Base-by-base conservation (phyloP, 2,888 invertebrate species). In the Spodoptera littoralis region DNA sequence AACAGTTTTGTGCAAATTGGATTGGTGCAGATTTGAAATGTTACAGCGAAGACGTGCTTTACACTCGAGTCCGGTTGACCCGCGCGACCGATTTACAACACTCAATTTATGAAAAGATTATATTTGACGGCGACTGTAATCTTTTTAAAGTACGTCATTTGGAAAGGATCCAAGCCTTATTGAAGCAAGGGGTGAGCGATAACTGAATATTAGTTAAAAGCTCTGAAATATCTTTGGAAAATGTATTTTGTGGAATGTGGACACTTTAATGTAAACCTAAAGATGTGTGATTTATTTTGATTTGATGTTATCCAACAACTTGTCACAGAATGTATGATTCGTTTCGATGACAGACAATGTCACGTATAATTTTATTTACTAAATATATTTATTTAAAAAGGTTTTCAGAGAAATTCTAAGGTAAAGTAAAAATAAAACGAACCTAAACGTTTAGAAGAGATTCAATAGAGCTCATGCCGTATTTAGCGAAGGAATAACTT, bases 91-190 rank as follows among this genome's bases (percentile, higher is more conserved):
- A 50, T 64, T 55, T 24, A 24, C 22, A 45, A 43, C 65, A 44
- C 46, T 69, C 30, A 63, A 73, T 72, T 70, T 74, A 69, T 58
- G 48, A 55, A 52, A 46, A 63, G 41, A 65, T 71, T 73, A 68
- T 67, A 67, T 75, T 71, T 69, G 64, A 73, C 65, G 46, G 55
- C 44, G 54, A 65, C 62, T 68, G 74, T 68, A 71, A 76, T 73
- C 61, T 74, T 69, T 70, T 65, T 59, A 70, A 63, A 76, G 70
- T 60, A 65, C 61, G 69, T 62, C 60, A 64, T 70, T 80, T 81
- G 80, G 79, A 79, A 65, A 57, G 42, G 11, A 60, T 80, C 80
- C 81, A 80, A 79, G 42, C 22, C 51, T 57, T 56, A 50, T 52
- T 48, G 60, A 69, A 49, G 46, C 47, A 48, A 70, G 52, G 45